Conservation (phyloP, 2,888 invertebrate genomes). For the Syrphus vitripennis region DNA sequence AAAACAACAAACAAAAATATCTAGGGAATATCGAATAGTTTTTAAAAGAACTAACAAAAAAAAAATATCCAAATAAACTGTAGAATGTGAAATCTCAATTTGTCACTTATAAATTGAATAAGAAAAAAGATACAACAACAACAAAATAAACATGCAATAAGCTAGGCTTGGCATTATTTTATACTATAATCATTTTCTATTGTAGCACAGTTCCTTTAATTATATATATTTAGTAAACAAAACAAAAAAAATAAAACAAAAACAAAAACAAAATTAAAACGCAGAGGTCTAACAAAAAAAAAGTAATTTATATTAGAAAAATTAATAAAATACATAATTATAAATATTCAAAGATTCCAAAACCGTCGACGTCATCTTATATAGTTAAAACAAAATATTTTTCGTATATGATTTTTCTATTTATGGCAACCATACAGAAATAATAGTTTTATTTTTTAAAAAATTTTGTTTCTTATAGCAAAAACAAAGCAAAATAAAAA, state of each 20-base stretch:
- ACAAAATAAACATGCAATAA: constrained; percentile 26
- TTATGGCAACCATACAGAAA: constrained; percentile 11
- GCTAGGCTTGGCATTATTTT: constrained; percentile 55
- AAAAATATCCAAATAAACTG: constrained; percentile 44
- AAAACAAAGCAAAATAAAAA: constrained; percentile 63
- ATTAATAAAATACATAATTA: constrained; percentile 54
- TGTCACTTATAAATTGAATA: constrained; percentile 30
- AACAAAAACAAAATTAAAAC: no score
- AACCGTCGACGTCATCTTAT: constrained; percentile 41
- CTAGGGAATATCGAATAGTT: constrained; percentile 70
- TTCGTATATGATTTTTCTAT: constrained; percentile 8
- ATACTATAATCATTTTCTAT: constrained; percentile 64
- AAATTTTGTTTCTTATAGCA: constrained; percentile 31
- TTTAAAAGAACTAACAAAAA: constrained; percentile 52
- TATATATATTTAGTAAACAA: constrained; percentile 39
- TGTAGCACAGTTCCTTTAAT: constrained; percentile 66
- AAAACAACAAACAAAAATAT: constrained; percentile 35
- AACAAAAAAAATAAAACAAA: constrained; percentile 4
- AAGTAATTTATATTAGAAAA: constrained; percentile 64
- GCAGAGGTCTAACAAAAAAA: constrained; percentile 15
- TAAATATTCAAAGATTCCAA: constrained; percentile 64
- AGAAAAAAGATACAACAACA: constrained; percentile 23
- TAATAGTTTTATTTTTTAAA: constrained; percentile 29
- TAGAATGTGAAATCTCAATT: constrained; percentile 47
- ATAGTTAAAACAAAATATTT: constrained; percentile 59